phyloP scores from a whole-genome alignment of 2,888 invertebrate genomes.

The Agapostemon virescens region DNA sequence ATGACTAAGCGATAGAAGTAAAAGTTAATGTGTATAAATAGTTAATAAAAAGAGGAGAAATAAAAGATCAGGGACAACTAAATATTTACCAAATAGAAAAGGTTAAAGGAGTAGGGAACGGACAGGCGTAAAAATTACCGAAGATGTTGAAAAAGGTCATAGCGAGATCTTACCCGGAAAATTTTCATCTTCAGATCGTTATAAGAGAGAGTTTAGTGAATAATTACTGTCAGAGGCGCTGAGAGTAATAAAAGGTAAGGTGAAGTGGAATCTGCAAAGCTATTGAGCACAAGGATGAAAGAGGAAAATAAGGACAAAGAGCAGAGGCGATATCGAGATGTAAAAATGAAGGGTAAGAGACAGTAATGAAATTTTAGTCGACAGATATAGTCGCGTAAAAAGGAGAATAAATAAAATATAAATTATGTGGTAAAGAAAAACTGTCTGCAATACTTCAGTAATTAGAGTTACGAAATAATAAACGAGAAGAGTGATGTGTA shows the following conservation, averaged over 20 bases:
- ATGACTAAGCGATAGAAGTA: background rate
- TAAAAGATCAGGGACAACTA: background rate
- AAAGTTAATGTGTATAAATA: background rate
- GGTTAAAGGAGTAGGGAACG: background rate
- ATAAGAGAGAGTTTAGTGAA: background rate
- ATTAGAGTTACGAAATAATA: too few species aligned
- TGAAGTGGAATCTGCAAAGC: background rate
- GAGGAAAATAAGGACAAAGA: background rate
- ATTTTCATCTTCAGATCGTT: background rate
- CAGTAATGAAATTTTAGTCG: background rate
- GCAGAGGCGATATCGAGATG: background rate
- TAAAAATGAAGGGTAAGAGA: background rate
- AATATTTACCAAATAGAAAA: background rate
- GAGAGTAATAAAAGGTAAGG: background rate
- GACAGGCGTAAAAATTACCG: background rate
- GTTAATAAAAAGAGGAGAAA: background rate
- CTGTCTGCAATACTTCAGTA: too few species aligned
- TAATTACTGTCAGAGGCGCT: background rate
- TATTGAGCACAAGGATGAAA: background rate
- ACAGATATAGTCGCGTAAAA: background rate
- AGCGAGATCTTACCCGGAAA: background rate
- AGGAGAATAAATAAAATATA: too few species aligned
- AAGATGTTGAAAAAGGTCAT: background rate
- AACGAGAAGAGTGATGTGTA: too few species aligned
- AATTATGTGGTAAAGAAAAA: too few species aligned